phyloP scores from a whole-genome alignment of 2,888 invertebrate species.

The Pasiphila rectangulata region DNA sequence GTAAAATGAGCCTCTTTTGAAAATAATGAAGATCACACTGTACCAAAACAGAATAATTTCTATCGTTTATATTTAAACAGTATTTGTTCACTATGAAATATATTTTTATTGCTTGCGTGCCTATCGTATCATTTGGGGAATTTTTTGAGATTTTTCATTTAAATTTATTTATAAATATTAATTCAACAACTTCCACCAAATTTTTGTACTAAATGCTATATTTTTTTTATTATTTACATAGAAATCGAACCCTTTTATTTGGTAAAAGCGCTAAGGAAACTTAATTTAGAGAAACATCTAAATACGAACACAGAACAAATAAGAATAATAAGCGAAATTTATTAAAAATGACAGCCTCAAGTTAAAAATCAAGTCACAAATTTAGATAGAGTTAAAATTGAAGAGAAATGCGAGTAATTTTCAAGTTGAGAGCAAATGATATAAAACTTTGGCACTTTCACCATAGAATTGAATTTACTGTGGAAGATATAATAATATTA shows the following conservation, averaged over 20 bases:
- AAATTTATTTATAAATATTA: slow-evolving; percentile 39
- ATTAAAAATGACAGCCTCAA: slow-evolving; percentile 6
- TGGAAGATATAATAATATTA: slow-evolving; percentile 47
- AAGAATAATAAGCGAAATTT: slow-evolving; percentile 6
- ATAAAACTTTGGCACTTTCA: slow-evolving; percentile 63
- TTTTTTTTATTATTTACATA: slow-evolving; percentile 66
- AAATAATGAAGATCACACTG: too few relatives aligned
- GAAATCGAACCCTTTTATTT: slow-evolving; percentile 61
- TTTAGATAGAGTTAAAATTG: neutral
- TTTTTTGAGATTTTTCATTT: slow-evolving; percentile 46
- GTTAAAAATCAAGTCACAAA: neutral
- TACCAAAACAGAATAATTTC: too few relatives aligned
- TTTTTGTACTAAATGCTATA: slow-evolving; percentile 75
- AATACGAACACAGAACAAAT: slow-evolving; percentile 10
- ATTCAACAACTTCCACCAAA: slow-evolving; percentile 65
- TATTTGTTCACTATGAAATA: too few relatives aligned
- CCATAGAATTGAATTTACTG: slow-evolving; percentile 42
- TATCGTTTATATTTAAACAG: too few relatives aligned
- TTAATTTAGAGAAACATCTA: slow-evolving; percentile 20
- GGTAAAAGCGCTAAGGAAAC: slow-evolving; percentile 66
- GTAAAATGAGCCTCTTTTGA: too few relatives aligned
- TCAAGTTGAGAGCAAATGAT: neutral
- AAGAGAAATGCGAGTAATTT: neutral
- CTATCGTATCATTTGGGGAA: slow-evolving; percentile 29
- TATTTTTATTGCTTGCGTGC: slow-evolving; percentile 25